phyloP scores from a whole-genome alignment of 2,797 vertebrate genomes.

The Chaetodon trifasciatus region DNA sequence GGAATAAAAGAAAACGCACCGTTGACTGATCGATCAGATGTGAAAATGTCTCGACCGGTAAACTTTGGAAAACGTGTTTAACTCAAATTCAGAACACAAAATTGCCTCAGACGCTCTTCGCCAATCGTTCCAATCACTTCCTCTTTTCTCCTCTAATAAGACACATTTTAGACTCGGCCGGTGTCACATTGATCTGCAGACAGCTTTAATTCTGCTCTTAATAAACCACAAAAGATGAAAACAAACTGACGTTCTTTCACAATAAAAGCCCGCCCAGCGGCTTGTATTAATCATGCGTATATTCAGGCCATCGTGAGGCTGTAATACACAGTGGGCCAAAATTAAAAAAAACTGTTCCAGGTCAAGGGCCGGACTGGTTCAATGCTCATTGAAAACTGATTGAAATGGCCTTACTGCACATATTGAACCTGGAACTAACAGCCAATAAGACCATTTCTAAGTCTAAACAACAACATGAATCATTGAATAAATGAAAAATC shows the following conservation, averaged over 20 bases:
- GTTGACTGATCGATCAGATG: constrained; percentile 26
- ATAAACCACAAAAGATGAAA: background rate
- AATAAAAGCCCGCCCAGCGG: background rate
- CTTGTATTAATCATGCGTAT: too few species aligned
- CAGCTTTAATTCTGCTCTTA: constrained; percentile 14
- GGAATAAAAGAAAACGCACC: background rate
- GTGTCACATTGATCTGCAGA: constrained; percentile 25
- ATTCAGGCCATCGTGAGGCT: too few species aligned
- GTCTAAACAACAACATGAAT: too few species aligned
- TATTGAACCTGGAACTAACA: too few species aligned
- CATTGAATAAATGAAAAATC: too few species aligned
- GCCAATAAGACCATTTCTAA: too few species aligned
- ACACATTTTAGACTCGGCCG: constrained; percentile 27
- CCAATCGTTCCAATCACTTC: constrained; percentile 16
- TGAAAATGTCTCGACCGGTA: constrained; percentile 16
- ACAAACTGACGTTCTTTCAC: background rate
- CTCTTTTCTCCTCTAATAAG: constrained; percentile 29
- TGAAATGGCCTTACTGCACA: too few species aligned
- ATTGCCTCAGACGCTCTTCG: background rate
- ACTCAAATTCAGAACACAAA: constrained; percentile 13
- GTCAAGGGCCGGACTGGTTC: too few species aligned
- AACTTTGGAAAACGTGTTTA: constrained; percentile 25
- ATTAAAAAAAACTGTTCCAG: too few species aligned
- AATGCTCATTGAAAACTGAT: too few species aligned
- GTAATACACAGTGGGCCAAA: too few species aligned